These are phyloP conservation scores for Brachionus calyciflorus DNA, from an alignment of 1,140 invertebrate genomes.

Conservation along the genomic window DNA sequence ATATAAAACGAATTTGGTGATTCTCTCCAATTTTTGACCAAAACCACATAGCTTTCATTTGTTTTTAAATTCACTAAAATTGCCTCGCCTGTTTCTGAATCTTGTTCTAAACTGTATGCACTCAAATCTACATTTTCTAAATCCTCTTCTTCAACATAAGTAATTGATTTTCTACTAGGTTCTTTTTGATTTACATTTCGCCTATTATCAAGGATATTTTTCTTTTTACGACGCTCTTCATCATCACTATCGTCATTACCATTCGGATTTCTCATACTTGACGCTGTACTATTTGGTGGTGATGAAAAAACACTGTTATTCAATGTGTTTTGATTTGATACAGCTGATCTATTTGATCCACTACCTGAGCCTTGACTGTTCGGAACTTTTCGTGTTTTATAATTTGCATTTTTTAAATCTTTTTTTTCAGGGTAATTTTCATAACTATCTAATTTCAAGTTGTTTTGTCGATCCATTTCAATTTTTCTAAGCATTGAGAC, in stretches of 20 bases:
- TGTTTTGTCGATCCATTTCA: not conserved
- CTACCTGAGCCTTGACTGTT: not conserved
- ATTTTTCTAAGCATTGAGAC: not conserved
- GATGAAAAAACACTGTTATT: conserved; percentile 8
- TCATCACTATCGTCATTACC: not conserved
- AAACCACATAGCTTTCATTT: conserved; percentile 23
- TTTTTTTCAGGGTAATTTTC: not conserved
- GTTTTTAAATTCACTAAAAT: not conserved
- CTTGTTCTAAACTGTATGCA: not conserved
- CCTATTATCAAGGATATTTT: conserved; percentile 7
- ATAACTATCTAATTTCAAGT: not conserved
- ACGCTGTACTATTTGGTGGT: not conserved
- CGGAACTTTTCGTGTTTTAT: not conserved
- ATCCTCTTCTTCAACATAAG: conserved; percentile 31
- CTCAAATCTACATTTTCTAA: conserved; percentile 6
- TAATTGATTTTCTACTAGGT: not conserved
- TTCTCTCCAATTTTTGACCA: conserved; percentile 3
- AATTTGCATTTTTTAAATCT: not conserved
- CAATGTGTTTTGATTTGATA: not conserved
- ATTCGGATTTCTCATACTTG: not conserved
- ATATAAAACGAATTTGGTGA: conserved; percentile 9
- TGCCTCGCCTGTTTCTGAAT: not conserved
- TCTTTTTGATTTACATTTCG: conserved; percentile 19
- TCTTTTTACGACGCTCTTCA: conserved; percentile 11
- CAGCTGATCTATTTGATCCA: not conserved